Conservation (phyloP, 2,888 invertebrate species). For the Perizoma flavofasciatum region DNA sequence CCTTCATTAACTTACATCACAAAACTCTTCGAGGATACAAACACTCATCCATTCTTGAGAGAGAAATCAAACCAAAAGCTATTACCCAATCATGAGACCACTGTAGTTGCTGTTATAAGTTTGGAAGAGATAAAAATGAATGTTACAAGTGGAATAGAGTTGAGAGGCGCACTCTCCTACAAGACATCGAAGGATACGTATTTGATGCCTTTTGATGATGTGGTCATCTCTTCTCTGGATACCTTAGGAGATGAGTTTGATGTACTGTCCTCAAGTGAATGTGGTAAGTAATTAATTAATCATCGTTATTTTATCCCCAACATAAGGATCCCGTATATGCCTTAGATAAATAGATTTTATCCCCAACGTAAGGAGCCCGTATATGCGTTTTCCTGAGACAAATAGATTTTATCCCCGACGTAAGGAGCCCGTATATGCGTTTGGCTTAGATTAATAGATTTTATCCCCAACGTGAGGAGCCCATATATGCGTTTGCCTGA, state of each 20-base stretch:
- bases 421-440: too few species aligned
- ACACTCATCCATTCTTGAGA: slow-evolving; percentile 54
- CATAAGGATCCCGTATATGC: neutral
- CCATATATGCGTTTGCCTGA: too few species aligned
- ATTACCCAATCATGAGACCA: slow-evolving; percentile 39
- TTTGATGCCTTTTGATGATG: slow-evolving; percentile 58
- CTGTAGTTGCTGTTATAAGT: slow-evolving; percentile 52
- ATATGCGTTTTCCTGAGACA: too few species aligned
- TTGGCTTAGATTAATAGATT: too few species aligned
- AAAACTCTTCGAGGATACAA: slow-evolving; percentile 53
- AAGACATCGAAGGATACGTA: slow-evolving; percentile 46
- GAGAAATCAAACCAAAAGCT: slow-evolving; percentile 45
- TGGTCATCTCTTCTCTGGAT: slow-evolving; percentile 55
- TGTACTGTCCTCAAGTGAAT: slow-evolving; percentile 46
- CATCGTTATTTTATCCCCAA: too few species aligned
- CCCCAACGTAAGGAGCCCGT: too few species aligned
- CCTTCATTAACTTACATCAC: slow-evolving; percentile 59
- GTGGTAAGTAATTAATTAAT: slow-evolving; percentile 44
- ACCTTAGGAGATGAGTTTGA: slow-evolving; percentile 61
- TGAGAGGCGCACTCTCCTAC: slow-evolving; percentile 58
- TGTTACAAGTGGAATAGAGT: slow-evolving; percentile 52
- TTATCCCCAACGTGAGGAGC: too few species aligned
- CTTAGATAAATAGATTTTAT: too few species aligned
- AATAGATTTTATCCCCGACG: too few species aligned
- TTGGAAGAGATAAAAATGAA: slow-evolving; percentile 55